Conservation (phyloP, 2,888 invertebrate species). For the Papilio elwesi region DNA sequence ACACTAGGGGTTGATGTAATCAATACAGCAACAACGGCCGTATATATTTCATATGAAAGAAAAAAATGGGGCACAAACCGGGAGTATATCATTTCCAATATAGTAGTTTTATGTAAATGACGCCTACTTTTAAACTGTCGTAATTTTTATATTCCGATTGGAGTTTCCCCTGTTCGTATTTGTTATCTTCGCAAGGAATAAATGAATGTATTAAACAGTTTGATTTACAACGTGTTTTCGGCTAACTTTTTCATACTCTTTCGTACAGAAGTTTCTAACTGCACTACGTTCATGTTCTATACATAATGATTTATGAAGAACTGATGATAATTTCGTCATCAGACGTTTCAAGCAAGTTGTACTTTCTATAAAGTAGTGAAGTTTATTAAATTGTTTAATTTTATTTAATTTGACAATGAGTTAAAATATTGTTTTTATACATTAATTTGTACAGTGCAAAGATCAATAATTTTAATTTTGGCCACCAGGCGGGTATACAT, state of each 20-base stretch:
- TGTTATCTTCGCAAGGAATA: conserved; percentile 76
- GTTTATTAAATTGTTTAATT: background rate
- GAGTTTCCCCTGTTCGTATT: conserved; percentile 74
- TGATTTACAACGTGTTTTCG: conserved; percentile 74
- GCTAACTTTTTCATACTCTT: conserved; percentile 51
- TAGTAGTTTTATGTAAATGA: conserved; percentile 82
- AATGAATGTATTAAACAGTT: conserved; percentile 75
- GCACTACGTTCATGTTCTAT: conserved; percentile 40
- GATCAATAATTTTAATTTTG: conserved; percentile 37
- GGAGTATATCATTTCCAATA: conserved; percentile 77
- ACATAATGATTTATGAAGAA: too few species aligned
- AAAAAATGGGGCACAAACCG: conserved; percentile 66
- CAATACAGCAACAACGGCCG: conserved; percentile 40
- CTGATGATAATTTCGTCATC: too few species aligned
- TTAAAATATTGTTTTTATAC: background rate
- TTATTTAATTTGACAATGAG: background rate
- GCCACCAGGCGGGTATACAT: conserved; percentile 58
- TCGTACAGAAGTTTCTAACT: conserved; percentile 33
- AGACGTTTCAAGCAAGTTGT: background rate
- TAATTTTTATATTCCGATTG: conserved; percentile 83
- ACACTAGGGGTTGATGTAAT: conserved; percentile 43
- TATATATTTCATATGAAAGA: conserved; percentile 60
- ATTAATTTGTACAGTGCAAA: too few species aligned
- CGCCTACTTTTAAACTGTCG: conserved; percentile 83
- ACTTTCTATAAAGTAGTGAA: conserved; percentile 43